Base-by-base conservation (phyloP, 2,888 invertebrate species). In the Drosophila tripunctata region DNA sequence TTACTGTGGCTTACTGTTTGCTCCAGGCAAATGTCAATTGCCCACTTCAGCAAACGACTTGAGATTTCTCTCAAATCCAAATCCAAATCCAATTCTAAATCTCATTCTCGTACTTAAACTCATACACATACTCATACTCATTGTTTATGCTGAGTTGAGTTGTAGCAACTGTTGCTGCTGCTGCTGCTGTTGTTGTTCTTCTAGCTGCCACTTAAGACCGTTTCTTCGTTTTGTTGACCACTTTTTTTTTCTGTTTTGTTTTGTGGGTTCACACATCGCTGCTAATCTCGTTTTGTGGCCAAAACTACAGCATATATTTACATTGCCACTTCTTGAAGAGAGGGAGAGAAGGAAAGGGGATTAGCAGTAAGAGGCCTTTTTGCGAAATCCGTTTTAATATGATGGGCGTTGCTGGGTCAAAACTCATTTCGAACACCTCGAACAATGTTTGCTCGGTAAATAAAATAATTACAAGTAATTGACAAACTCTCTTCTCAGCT, bases 391-490 rank as follows among this genome's bases (percentile, higher is more conserved):
- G 47, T 70, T 40, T 40, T 10, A 10, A 24, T 14, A n/a, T 41
- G 6, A 14, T 22, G 47, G 68, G 70, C 69, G 70, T 74, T 55
- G 64, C 44, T 19, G 30, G 55, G 35, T n/a, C 27, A 47, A 56
- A 51, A 64, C n/a, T 52, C 69, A 68, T 56, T 68, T n/a, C 17
- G 43, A 40, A 62, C 41, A 61, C 45, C 47, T 47, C 38, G 38
- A 27, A 33, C 21, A 27, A 3, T 86, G 60, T 84, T 86, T 80
- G 75, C 48, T 78, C 67, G 67, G 68, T 55, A 81, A 81, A 81
- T 87, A 81, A 87, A 78, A 87, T 78, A 75, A 81, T 87, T 85
- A 87, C 72, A 78, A 84, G 85, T 81, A 87, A 87, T 87, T 86
- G 61, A 50, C 44, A 44, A 15, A 36, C 45, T 21, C 33, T 36